Evolutionary conservation across 2,888 invertebrate genomes (phyloP).

Genomic region (Deilephila elpenor): DNA sequence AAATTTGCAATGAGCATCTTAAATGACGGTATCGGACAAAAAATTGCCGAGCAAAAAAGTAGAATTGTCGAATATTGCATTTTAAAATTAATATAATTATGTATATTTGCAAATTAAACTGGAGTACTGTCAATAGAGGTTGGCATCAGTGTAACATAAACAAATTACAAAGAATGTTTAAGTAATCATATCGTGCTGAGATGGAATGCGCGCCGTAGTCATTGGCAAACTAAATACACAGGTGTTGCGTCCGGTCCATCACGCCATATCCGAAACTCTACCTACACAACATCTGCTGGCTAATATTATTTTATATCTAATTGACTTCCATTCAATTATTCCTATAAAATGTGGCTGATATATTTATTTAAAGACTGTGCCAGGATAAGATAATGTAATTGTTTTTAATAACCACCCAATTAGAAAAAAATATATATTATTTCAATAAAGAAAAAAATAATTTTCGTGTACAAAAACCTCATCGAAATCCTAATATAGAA

Average conservation of each 20-base stretch:
- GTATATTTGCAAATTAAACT: background rate
- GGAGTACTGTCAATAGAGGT: background rate
- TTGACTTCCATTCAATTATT: background rate
- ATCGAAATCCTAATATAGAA: background rate
- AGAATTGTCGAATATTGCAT: background rate
- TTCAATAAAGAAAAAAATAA: no score
- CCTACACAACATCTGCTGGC: constrained; percentile 28
- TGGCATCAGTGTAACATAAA: constrained; percentile 19
- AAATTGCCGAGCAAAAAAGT: background rate
- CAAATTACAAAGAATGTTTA: constrained; percentile 42
- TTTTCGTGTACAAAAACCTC: no score
- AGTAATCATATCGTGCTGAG: constrained; percentile 50
- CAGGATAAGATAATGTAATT: background rate
- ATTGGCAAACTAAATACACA: constrained; percentile 60
- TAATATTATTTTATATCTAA: constrained; percentile 14
- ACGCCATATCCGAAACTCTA: constrained; percentile 67
- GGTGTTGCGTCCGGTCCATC: constrained; percentile 79
- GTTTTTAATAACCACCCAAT: background rate
- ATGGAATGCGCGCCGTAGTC: constrained; percentile 64
- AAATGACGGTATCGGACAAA: constrained; percentile 11
- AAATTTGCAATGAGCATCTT: constrained; percentile 32
- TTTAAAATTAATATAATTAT: constrained; percentile 10
- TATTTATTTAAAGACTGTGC: background rate
- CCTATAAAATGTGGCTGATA: background rate
- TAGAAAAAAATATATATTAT: no score